Evolutionary conservation across 2,888 invertebrate genomes (phyloP), one percentile per base, ranked within the genome.

Genomic region (Chrysolina haemoptera): DNA sequence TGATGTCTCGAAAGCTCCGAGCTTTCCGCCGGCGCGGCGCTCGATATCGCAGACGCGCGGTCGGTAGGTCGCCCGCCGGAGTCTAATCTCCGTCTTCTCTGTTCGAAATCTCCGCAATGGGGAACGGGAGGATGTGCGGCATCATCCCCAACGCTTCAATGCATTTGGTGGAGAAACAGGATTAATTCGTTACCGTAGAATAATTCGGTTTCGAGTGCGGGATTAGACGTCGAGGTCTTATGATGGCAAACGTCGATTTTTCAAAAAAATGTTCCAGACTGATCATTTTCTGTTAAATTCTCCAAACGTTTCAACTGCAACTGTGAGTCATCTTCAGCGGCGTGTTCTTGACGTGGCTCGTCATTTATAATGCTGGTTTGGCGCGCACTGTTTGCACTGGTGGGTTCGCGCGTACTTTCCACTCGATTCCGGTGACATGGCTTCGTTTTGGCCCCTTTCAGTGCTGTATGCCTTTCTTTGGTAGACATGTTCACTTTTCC

Each of bases 161-260:
- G 22, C 22, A 22, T 55, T 55, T 10, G 55, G 55, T 22, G 18
- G 55, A 20, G 55, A 18, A 18, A 55, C 55, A 6, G 55, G 55
- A 55, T 55, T 55, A 55, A 55, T 55, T 55, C 55, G 55, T 55
- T 55, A 55, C 20, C 20, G 55, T 55, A 12, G 55, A 55, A 55
- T 55, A 55, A 55, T 55, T 55, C 55, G 12, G 22, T 20, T 55
- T 55, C 14, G 55, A 55, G 55, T 22, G 22, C 12, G 12, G 6
- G 55, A 55, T 55, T 55, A 55, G 55, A 22, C 10, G 55, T 18
- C 11, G 55, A 55, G 22, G 16, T 53, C 16, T 53, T 53, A 3
- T 20, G 20, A 53, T 11, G 20, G 16, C 48, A 48, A 48, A 48
- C 9, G 16, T 48, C n/a, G 16, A 9, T 48, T 48, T 48, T 48